Base-by-base conservation (phyloP, 2,113 vertebrate genomes). In the Choloepus hoffmanni region DNA sequence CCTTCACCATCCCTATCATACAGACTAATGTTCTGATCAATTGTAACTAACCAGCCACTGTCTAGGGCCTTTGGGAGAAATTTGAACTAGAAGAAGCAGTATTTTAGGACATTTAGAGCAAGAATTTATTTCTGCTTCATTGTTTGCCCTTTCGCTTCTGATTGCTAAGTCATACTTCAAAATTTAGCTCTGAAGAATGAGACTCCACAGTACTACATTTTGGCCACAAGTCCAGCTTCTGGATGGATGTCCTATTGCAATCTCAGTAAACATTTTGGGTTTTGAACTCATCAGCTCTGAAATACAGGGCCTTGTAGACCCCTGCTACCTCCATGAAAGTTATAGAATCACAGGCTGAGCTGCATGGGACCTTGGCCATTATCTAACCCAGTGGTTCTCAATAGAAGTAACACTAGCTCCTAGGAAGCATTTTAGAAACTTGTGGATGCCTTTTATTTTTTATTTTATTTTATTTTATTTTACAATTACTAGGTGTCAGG, bases 331-430 rank as follows among this genome's bases (percentile, higher is more conserved):
- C 30, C 30, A 45, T 7, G 18, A 85, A 91, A 79, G 60, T 90
- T 48, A 90, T 40, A 50, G 63, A 85, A 60, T 92, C 48, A 76
- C 10, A 91, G 67, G 63, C 14, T 26, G 65, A 68, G 30, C 2
- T 28, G 30, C 7, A 16, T 16, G 4, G 7, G 48, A 74, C n/a
- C 68, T 78, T 5, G 26, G 40, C 36, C 79, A 86, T 82, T 78
- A 26, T 81, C 19, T 94, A 77, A 92, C 7, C 48, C 36, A 83
- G 5, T 24, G 19, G 65, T 92, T 97, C 86, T 95, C 55, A 79
- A 5, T 1, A 79, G 24, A 5, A 85, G 5, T 48, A 88, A 18
- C 50, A 21, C 4, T 19, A 68, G 12, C 1, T 10, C 87, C 36
- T 28, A 60, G 26, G 45, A 21, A 81, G 7, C 48, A 83, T 45